These are phyloP conservation scores for Rhorus exstirpatorius DNA, from an alignment of 2,888 invertebrate genomes.

Conservation along the genomic window DNA sequence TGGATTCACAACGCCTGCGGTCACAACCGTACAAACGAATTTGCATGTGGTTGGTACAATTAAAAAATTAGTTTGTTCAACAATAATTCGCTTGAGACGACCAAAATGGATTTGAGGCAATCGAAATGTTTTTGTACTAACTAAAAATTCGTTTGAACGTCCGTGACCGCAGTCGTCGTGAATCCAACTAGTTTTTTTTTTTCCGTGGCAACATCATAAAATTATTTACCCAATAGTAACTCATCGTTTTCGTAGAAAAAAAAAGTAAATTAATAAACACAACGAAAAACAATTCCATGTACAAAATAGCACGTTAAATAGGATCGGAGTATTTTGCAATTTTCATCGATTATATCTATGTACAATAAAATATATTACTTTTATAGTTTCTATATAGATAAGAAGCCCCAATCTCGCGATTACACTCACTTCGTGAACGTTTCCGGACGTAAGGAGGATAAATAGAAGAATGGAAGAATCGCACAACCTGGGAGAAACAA, in stretches of 20 bases:
- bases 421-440: constrained; percentile 54
- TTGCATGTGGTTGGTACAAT: no score
- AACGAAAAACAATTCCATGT: neutral
- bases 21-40: no score
- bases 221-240: no score
- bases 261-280: neutral
- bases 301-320: constrained; percentile 4
- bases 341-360: constrained; percentile 8
- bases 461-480: constrained; percentile 49
- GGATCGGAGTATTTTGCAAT: constrained; percentile 26
- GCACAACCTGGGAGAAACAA: constrained; percentile 54
- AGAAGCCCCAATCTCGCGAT: constrained; percentile 49
- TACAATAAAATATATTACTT: constrained; percentile 25
- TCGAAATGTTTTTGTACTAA: no score
- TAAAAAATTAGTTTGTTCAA: no score
- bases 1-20: no score
- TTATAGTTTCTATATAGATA: constrained; percentile 32
- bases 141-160: no score
- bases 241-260: neutral
- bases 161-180: no score
- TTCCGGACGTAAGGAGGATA: constrained; percentile 42
- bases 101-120: no score
- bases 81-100: no score
- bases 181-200: no score
- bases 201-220: no score